These are phyloP conservation scores for Crenichthys baileyi DNA, from an alignment of 2,797 vertebrate genomes.

Conservation along the genomic window DNA sequence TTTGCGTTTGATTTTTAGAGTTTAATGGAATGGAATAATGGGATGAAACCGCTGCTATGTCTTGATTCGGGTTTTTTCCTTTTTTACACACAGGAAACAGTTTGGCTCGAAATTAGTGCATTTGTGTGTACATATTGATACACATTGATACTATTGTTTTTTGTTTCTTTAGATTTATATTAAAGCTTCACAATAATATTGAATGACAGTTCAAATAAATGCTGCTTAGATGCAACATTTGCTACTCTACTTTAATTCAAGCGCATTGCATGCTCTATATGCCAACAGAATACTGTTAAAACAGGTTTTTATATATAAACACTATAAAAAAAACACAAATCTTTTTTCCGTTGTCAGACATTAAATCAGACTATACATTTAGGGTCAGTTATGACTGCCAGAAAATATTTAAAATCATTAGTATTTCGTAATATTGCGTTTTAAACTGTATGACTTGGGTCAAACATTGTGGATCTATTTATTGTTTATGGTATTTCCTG, in stretches of 20 bases:
- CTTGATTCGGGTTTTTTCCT: constrained; percentile 24
- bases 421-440: no score
- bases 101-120: constrained; percentile 26
- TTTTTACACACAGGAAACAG: constrained; percentile 10
- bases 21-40: constrained; percentile 72
- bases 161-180: neutral
- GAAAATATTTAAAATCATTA: no score
- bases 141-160: neutral
- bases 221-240: neutral
- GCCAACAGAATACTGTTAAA: neutral
- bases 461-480: no score
- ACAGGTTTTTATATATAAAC: no score
- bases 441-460: no score
- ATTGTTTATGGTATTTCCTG: no score
- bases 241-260: neutral
- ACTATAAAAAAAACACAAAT: no score
- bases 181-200: neutral
- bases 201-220: neutral
- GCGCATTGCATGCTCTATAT: neutral
- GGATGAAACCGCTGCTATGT: constrained; percentile 45
- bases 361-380: no score
- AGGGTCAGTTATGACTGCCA: no score
- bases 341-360: no score
- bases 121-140: neutral
- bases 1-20: constrained; percentile 50